Conservation (phyloP, 2,797 vertebrate species). For the Eremophila alpestris region DNA sequence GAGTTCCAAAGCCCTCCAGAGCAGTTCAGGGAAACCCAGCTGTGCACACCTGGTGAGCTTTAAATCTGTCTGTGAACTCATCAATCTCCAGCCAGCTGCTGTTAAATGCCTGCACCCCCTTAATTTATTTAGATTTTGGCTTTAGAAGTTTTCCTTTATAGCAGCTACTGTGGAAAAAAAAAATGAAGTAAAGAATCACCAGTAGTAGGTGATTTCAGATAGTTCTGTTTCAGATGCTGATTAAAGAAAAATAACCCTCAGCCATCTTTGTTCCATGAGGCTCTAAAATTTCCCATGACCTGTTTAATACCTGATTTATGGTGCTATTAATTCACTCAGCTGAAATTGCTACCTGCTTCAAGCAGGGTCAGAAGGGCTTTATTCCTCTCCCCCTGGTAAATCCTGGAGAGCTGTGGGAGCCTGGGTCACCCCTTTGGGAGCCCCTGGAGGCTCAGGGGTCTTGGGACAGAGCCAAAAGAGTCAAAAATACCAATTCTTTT, state of each 20-base stretch:
- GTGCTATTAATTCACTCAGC: not conserved
- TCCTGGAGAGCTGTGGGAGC: no score
- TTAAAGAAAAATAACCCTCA: not conserved
- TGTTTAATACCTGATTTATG: not conserved
- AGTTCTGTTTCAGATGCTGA: not conserved
- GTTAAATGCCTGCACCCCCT: not conserved
- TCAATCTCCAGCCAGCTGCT: slow-evolving; percentile 19
- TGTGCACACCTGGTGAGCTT: slow-evolving; percentile 45
- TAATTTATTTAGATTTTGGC: slow-evolving; percentile 7
- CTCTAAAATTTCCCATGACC: not conserved
- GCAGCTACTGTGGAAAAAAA: not conserved
- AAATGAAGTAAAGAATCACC: not conserved
- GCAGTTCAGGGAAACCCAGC: slow-evolving; percentile 33
- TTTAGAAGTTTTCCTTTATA: slow-evolving; percentile 19
- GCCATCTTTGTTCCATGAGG: not conserved
- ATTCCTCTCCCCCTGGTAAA: not conserved
- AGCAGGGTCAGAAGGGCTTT: not conserved
- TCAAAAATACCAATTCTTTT: no score
- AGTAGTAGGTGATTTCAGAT: not conserved
- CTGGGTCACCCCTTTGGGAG: no score
- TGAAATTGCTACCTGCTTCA: not conserved
- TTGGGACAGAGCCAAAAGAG: no score
- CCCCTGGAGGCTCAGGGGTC: no score
- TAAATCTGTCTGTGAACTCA: slow-evolving; percentile 63
- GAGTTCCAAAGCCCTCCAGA: slow-evolving; percentile 44